Base-by-base conservation (phyloP, 1,140 invertebrate species). In the Drosophila nigrodunni region DNA sequence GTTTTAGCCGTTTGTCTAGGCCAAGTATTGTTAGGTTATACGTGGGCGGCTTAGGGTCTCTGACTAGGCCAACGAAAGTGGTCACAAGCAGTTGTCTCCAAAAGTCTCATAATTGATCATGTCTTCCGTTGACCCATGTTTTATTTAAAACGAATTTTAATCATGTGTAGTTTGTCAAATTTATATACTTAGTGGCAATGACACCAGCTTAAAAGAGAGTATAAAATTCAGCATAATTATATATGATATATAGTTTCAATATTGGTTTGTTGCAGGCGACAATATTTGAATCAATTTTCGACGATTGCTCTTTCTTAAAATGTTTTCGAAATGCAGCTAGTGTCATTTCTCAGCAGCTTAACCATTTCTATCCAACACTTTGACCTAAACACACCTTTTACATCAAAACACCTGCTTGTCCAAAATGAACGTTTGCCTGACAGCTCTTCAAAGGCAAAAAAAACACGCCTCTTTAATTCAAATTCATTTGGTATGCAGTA, bases 41-140 rank as follows among this genome's bases (percentile, higher is more conserved):
- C 30, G 74, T 73, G 50, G 70, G 62, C 21, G 69, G 46, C 1
- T 30, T 59, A 60, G 18, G 78, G 65, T 55, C 74, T 61, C 74
- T 61, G 70, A 76, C 52, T 87, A 67, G 82, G 75, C 82, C 60
- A 52, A 49, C 49, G 54, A 78, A 87, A 81, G 65, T 85, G 59
- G 69, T 13, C 39, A 58, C 54, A 39, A 58, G 34, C 41, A 47
- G 43, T 47, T 30, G 65, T 5, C 11, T 35, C 9, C 25, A 39
- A n/a, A 46, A 1, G 7, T 41, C 62, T n/a, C 34, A 49, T 59
- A 67, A 76, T 76, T 30, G 65, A 76, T 80, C 71, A 37, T 44
- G 30, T 46, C 35, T 58, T 57, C 47, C 37, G 11, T 43, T 54
- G 34, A 54, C 11, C 52, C 46, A 54, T 47, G 35, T 55, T 46